Conservation (phyloP, 2,888 invertebrate species). For the Melieria crassipennis region DNA sequence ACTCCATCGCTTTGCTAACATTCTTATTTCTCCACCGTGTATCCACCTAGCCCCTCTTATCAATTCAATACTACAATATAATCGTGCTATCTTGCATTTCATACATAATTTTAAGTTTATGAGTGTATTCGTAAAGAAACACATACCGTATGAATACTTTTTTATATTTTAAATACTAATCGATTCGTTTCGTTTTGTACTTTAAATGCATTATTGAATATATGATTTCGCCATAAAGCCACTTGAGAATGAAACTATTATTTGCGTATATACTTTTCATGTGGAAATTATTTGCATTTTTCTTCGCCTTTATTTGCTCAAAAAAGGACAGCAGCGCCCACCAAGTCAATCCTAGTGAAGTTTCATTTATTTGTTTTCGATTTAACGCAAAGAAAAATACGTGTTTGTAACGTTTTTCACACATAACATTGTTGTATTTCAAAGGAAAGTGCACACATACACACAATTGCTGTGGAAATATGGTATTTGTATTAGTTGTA, state of each 20-base stretch:
- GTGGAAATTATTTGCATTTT: slow-evolving; percentile 29
- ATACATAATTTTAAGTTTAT: slow-evolving; percentile 3
- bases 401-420: no score
- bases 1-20: slow-evolving; percentile 49
- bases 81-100: not conserved
- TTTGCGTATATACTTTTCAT: not conserved
- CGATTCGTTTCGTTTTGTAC: slow-evolving; percentile 51
- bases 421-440: no score
- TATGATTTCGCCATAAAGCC: not conserved
- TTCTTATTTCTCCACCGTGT: not conserved
- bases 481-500: no score
- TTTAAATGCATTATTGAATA: slow-evolving; percentile 4
- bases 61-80: not conserved
- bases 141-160: slow-evolving; percentile 14
- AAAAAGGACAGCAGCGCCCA: not conserved
- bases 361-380: not conserved
- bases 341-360: no score
- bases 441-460: no score
- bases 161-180: slow-evolving; percentile 49
- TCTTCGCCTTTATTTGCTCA: slow-evolving; percentile 20
- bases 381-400: not conserved
- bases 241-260: no score
- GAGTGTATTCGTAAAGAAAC: not conserved
- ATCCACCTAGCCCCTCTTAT: not conserved
- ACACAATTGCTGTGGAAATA: no score